Evolutionary conservation across 2,888 invertebrate genomes (phyloP).

Genomic region (Lepidochrysops patricia): DNA sequence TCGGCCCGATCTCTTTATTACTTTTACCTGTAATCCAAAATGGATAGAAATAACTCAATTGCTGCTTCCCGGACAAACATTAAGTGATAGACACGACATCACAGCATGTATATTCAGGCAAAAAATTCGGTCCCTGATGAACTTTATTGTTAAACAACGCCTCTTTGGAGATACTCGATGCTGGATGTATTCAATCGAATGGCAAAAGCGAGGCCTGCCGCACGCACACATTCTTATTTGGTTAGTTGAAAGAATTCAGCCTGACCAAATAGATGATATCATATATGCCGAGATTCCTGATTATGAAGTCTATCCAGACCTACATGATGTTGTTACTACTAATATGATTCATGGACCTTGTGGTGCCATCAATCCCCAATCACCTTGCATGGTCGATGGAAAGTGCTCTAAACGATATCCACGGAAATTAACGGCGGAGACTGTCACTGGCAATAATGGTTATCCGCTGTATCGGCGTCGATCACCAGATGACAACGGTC

Average conservation of each 20-base stretch:
- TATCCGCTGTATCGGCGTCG: constrained; percentile 22
- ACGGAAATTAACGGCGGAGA: constrained; percentile 29
- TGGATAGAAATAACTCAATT: not conserved
- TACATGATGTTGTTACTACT: constrained; percentile 23
- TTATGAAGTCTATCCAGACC: constrained; percentile 21
- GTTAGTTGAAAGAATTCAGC: constrained; percentile 22
- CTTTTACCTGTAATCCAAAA: not conserved
- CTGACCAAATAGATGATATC: constrained; percentile 23
- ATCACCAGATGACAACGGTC: constrained; percentile 22
- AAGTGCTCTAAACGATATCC: constrained; percentile 39
- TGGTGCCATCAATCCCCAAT: constrained; percentile 23
- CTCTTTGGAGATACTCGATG: constrained; percentile 27
- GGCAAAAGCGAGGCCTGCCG: constrained; percentile 24
- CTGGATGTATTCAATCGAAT: constrained; percentile 25
- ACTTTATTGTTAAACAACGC: constrained; percentile 22
- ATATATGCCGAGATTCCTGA: constrained; percentile 26
- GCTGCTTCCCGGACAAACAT: not conserved
- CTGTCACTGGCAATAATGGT: constrained; percentile 26
- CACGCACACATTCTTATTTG: constrained; percentile 24
- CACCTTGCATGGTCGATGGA: constrained; percentile 26
- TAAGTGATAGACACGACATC: not conserved
- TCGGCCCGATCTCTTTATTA: no score
- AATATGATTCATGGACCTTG: constrained; percentile 27
- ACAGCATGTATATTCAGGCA: constrained; percentile 23
- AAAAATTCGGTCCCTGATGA: constrained; percentile 25